Percentiles rank a stretch among this genome's conserved stretches.
Evolutionary conservation across 1,140 invertebrate genomes (phyloP).

Genomic region (Leucophenga varia): DNA sequence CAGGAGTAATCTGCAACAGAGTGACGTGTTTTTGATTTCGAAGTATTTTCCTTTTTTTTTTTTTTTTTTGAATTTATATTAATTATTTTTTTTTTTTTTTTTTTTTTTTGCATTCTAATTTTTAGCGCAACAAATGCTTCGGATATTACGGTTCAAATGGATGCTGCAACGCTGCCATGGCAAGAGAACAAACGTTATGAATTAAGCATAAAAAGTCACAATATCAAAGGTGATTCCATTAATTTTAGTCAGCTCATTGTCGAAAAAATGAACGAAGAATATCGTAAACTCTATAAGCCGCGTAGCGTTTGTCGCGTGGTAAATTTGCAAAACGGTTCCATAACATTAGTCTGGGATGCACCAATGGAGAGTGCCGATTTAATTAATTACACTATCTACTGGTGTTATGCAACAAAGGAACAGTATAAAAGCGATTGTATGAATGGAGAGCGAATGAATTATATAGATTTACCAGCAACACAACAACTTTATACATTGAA

Average conservation of each 20-base stretch:
- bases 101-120: too few relatives aligned
- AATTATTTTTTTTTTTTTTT: neutral
- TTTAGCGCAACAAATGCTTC: neutral
- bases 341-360: conserved; percentile 2
- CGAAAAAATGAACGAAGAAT: neutral
- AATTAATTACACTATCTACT: conserved; percentile 16
- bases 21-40: too few relatives aligned
- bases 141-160: neutral
- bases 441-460: too few relatives aligned
- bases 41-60: too few relatives aligned
- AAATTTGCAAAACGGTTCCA: neutral
- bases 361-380: neutral
- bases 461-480: too few relatives aligned
- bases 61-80: neutral
- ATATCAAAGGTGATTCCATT: conserved; percentile 3
- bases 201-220: conserved; percentile 11
- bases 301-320: neutral
- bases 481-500: too few relatives aligned
- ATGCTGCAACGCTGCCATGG: conserved; percentile 1
- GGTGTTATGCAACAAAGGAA: conserved; percentile 8
- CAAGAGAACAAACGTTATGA: neutral
- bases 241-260: conserved; percentile 8
- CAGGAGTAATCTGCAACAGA: too few relatives aligned
- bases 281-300: neutral
- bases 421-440: neutral